A percentile compares a stretch with the other conserved stretches of the same genome.
Evolutionary conservation across 2,113 vertebrate species (phyloP).

Genomic region (Colaptes auratus): DNA sequence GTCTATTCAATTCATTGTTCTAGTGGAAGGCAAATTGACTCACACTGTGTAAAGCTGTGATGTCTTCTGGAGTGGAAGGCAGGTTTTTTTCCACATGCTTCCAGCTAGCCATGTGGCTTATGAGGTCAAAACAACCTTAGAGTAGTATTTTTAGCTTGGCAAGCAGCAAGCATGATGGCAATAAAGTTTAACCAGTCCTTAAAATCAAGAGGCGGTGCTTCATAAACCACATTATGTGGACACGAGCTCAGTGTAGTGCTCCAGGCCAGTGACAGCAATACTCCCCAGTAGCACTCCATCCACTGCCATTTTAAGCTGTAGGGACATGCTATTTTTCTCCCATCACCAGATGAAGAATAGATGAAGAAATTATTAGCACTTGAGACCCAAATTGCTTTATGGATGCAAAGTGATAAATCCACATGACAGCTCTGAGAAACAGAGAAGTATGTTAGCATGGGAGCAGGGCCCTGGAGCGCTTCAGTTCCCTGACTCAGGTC

Average conservation of each 20-base stretch:
- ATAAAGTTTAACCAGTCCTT: constrained; percentile 11
- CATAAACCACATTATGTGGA: background rate
- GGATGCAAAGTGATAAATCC: background rate
- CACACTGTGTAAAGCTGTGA: background rate
- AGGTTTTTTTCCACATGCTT: background rate
- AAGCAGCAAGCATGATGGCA: background rate
- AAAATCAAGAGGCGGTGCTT: background rate
- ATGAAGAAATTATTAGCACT: background rate
- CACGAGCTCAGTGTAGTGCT: background rate
- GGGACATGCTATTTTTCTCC: background rate
- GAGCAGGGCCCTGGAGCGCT: background rate
- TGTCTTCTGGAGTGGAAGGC: background rate
- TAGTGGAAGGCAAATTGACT: background rate
- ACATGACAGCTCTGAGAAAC: background rate
- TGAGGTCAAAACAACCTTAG: constrained; percentile 49
- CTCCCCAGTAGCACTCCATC: background rate
- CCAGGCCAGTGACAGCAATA: background rate
- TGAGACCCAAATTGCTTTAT: background rate
- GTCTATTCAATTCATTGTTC: background rate
- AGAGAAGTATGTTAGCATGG: background rate
- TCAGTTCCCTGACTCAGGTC: background rate
- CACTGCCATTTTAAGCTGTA: background rate
- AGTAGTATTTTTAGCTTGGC: constrained; percentile 38
- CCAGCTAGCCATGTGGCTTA: background rate
- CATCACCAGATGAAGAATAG: background rate